Base-by-base conservation (phyloP, 2,797 vertebrate species). In the Tarsius wallacei region DNA sequence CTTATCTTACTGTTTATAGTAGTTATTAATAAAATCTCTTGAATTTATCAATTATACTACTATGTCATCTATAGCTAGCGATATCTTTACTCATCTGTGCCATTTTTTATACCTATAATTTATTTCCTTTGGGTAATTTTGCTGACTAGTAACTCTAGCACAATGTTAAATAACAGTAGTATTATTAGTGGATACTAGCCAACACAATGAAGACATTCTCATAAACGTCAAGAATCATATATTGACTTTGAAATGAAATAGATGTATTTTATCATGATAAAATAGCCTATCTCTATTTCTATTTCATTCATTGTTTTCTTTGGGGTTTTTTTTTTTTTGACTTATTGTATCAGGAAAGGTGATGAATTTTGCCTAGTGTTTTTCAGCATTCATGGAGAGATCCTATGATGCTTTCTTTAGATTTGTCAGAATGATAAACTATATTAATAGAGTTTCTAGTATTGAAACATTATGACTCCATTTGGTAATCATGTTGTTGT, bases 11-110 rank as follows among this genome's bases (percentile, higher is more conserved):
- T 87, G 26, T 76, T 91, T 87, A 26, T 87, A 59, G 15, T 26
- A 83, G 47, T 33, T 71, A 76, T 68, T 55, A 87, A 28, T 71
- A 78, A 91, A 84, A 71, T 71, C 7, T 88, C 36, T 91, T 83
- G 24, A 83, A 63, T 77, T 33, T 96, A 63, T 47, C 26, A 63
- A 31, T 51, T 93, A 68, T 36, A 55, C 33, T 70, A 87, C 51
- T 36, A 36, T 77, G 33, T 51, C 11, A 63, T 78, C 63, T 83
- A 70, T 1, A 84, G 87, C 64, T 77, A 91, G 28, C 64, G 33
- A 82, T 64, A 64, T 16, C 71, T 71, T 96, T 71, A 87, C 28
- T 73, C 11, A 71, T 63, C 4, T 82, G 17, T 61, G 87, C 10
- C 10, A 76, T 15, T 70, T 84, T 94, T 94, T 87, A 53, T 61